phyloP scores from a whole-genome alignment of 1,140 invertebrate genomes.

The Cepaea nemoralis region DNA sequence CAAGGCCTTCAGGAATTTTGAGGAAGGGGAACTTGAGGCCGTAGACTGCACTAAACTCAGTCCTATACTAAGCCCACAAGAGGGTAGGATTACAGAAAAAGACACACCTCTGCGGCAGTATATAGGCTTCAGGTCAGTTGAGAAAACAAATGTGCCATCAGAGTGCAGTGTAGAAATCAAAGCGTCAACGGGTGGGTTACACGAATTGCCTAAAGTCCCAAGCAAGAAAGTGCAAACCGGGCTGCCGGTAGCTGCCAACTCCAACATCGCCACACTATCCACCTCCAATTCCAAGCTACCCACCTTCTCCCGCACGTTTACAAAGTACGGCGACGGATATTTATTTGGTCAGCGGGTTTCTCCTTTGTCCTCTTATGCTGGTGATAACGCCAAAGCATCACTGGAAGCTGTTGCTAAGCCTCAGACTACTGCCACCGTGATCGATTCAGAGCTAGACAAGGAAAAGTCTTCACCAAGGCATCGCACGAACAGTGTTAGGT shows the following conservation, averaged over 20 bases:
- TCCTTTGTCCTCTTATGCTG: not conserved
- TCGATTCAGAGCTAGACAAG: not conserved
- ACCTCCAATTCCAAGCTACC: slow-evolving; percentile 15
- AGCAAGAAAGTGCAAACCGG: not conserved
- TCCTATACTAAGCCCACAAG: slow-evolving; percentile 26
- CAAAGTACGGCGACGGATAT: not conserved
- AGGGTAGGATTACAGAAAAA: not conserved
- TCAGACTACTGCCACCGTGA: not conserved
- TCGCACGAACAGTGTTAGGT: not conserved
- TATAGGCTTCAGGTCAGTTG: not conserved
- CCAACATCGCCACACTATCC: not conserved
- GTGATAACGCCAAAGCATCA: not conserved
- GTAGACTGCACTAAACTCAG: slow-evolving; percentile 30
- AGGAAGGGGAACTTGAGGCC: slow-evolving; percentile 31
- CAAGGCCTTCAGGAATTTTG: slow-evolving; percentile 34
- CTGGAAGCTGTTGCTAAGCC: not conserved
- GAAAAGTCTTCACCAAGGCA: slow-evolving; percentile 2
- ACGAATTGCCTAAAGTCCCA: not conserved
- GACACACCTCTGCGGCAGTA: not conserved
- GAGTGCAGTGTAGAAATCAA: not conserved
- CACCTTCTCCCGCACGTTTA: slow-evolving; percentile 5
- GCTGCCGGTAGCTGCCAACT: not conserved
- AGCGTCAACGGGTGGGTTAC: not conserved
- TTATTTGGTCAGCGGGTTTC: not conserved
- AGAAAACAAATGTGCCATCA: not conserved